A percentile compares a stretch with the other conserved stretches of the same genome.
Conservation (phyloP, 1,140 invertebrate species). For the Limonius californicus region DNA sequence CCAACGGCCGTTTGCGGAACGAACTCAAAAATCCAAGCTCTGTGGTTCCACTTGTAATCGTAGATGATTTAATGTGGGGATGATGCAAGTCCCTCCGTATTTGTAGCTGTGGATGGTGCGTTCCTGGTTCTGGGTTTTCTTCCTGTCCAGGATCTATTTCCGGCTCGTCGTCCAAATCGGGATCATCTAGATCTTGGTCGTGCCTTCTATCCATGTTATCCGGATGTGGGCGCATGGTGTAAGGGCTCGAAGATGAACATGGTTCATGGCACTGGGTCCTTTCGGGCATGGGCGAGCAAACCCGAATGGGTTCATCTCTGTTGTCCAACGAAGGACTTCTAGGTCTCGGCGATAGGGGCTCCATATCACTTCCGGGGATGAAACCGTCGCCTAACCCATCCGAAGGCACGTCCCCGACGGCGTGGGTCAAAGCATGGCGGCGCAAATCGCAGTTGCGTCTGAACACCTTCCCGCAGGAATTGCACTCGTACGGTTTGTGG, state of each 20-base stretch:
- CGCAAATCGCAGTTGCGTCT: slow-evolving; percentile 80
- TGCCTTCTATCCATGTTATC: slow-evolving; percentile 10
- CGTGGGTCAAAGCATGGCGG: slow-evolving; percentile 79
- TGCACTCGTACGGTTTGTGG: slow-evolving; percentile 91
- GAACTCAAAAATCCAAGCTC: slow-evolving; percentile 34
- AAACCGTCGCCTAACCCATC: slow-evolving; percentile 60
- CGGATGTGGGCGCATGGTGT: slow-evolving; percentile 61
- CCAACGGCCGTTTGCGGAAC: slow-evolving; percentile 40
- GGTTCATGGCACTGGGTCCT: slow-evolving; percentile 63
- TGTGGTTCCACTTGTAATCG: slow-evolving; percentile 45
- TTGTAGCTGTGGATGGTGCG: slow-evolving; percentile 58
- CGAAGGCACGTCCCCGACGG: slow-evolving; percentile 74
- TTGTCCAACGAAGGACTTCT: slow-evolving; percentile 33
- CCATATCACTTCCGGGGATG: slow-evolving; percentile 57
- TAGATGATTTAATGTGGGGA: slow-evolving; percentile 41
- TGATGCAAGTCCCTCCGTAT: slow-evolving; percentile 68
- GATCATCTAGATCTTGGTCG: slow-evolving; percentile 27
- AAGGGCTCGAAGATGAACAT: slow-evolving; percentile 55
- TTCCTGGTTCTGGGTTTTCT: slow-evolving; percentile 45
- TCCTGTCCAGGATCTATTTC: slow-evolving; percentile 54
- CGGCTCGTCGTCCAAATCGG: slow-evolving; percentile 49
- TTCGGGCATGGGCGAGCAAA: slow-evolving; percentile 47
- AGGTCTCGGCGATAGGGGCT: slow-evolving; percentile 46
- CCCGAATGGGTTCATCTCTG: slow-evolving; percentile 45
- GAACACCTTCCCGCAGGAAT: slow-evolving; percentile 84